A percentile compares a stretch with the other conserved stretches of the same genome.
Conservation (phyloP, 2,888 invertebrate genomes). For the Oscheius sp. region DNA sequence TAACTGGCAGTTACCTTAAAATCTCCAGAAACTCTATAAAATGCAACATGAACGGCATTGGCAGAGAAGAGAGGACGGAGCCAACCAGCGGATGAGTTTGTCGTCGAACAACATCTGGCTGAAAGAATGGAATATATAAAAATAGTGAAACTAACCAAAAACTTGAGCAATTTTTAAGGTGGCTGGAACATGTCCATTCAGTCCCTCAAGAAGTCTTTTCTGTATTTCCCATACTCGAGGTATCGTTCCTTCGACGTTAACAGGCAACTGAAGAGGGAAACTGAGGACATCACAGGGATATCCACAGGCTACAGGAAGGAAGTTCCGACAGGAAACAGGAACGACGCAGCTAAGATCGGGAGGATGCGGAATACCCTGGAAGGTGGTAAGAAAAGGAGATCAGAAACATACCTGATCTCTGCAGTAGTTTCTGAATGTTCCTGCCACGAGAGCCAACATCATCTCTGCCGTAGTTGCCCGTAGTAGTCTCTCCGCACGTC, state of each 20-base stretch:
- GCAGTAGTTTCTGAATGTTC: conserved; percentile 43
- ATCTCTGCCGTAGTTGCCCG: conserved; percentile 40
- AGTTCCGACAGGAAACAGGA: conserved; percentile 37
- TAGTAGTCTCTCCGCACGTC: conserved; percentile 43
- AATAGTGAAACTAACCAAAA: conserved; percentile 6
- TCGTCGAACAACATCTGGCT: conserved; percentile 18
- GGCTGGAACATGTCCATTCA: conserved; percentile 27
- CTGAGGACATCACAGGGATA: conserved; percentile 58
- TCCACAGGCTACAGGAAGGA: conserved; percentile 17
- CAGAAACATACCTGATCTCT: conserved; percentile 23
- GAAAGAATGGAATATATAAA: too few relatives aligned
- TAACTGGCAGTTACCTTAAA: neutral
- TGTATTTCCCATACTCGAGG: conserved; percentile 76
- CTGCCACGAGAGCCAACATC: conserved; percentile 45
- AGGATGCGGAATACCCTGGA: conserved; percentile 45
- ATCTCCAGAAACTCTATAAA: conserved; percentile 27
- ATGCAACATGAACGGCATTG: conserved; percentile 35
- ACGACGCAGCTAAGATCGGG: conserved; percentile 39
- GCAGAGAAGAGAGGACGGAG: conserved; percentile 17
- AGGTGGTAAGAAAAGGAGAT: neutral
- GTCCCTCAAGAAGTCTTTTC: conserved; percentile 72
- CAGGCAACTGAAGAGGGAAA: conserved; percentile 72
- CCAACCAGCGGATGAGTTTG: neutral
- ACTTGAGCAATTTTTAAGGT: conserved; percentile 12
- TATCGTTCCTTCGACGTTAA: conserved; percentile 75